Conservation (phyloP, 2,113 vertebrate genomes). For the Pluvianellus socialis region DNA sequence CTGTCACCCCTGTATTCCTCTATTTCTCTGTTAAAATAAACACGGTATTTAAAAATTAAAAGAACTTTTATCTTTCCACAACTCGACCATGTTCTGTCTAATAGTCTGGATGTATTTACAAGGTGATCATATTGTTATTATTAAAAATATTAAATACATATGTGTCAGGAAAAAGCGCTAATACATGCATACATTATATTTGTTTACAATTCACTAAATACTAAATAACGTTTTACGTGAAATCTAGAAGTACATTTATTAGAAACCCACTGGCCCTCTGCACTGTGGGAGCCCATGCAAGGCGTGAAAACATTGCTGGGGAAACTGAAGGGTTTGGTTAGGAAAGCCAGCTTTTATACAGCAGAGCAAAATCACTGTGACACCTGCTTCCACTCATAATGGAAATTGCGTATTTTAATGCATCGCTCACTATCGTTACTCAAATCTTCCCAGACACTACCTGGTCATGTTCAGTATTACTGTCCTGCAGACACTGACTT, state of each 20-base stretch:
- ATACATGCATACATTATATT: constrained; percentile 9
- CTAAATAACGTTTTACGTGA: neutral
- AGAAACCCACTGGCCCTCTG: constrained; percentile 11
- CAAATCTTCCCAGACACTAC: neutral
- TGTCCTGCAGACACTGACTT: constrained; percentile 66
- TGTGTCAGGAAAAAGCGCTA: neutral
- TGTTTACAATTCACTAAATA: constrained; percentile 33
- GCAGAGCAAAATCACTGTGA: constrained; percentile 5
- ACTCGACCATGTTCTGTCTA: neutral
- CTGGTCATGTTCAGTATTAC: neutral
- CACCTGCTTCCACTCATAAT: neutral
- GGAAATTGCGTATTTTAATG: neutral
- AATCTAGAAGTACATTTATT: constrained; percentile 1
- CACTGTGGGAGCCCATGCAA: constrained; percentile 32
- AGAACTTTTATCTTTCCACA: neutral
- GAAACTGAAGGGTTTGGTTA: constrained; percentile 37
- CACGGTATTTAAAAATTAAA: neutral
- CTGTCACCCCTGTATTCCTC: constrained; percentile 11
- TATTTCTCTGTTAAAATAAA: constrained; percentile 30
- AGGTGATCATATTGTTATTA: constrained; percentile 1
- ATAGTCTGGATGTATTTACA: neutral
- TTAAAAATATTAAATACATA: neutral
- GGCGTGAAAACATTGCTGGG: constrained; percentile 15
- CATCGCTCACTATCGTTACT: neutral
- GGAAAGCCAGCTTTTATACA: constrained; percentile 27